A percentile compares a stretch with the other conserved stretches of the same genome.
Evolutionary conservation across 37 sponge, comb jelly and placozoan species (phyloP).

Genomic region (Chondrilla cf. caribensis): DNA sequence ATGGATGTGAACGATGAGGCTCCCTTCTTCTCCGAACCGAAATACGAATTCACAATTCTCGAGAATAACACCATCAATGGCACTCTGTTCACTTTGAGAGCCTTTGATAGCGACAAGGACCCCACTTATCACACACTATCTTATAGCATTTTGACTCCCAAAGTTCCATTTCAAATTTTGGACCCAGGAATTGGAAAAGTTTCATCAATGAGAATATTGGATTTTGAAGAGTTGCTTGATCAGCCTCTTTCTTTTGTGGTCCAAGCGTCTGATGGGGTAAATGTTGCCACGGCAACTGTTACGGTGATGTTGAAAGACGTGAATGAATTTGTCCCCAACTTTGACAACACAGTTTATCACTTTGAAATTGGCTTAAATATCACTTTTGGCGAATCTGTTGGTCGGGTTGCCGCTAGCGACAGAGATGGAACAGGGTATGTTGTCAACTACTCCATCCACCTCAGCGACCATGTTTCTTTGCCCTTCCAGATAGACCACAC

Average conservation of each 20-base stretch:
- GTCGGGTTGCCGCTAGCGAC: not conserved
- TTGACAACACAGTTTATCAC: not conserved
- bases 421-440: not conserved
- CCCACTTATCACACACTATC: conserved; percentile 9
- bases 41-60: conserved; percentile 20
- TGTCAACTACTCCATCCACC: not conserved
- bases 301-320: conserved; percentile 21
- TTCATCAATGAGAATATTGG: not conserved
- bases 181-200: conserved; percentile 18
- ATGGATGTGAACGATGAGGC: conserved; percentile 55
- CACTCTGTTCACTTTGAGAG: conserved; percentile 22
- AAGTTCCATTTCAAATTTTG: conserved; percentile 26
- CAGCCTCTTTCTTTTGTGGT: not conserved
- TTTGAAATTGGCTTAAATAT: conserved; percentile 1
- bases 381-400: conserved; percentile 10
- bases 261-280: conserved; percentile 22
- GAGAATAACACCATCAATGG: not conserved
- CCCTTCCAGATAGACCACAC: not conserved
- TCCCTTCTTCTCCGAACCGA: conserved; percentile 32
- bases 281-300: conserved; percentile 22
- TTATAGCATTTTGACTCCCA: conserved; percentile 12
- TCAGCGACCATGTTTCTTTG: not conserved
- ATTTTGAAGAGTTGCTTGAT: not conserved
- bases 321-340: not conserved
- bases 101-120: conserved; percentile 32